Conservation (phyloP, 2,888 invertebrate genomes). For the Ecliptopera silaceata region DNA sequence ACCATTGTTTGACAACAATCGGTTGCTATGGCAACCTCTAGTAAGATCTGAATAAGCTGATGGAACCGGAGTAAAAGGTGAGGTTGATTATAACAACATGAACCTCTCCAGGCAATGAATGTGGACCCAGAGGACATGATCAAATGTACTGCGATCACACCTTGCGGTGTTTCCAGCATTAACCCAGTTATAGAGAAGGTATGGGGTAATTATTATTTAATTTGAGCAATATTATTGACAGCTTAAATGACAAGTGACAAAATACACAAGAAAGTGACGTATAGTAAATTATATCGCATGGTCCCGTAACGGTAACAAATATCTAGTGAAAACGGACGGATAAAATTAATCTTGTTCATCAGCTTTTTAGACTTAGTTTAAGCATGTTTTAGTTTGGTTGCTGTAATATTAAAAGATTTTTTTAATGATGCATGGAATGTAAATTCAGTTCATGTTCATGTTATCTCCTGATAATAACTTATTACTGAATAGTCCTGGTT, state of each 20-base stretch:
- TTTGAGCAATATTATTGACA: not conserved
- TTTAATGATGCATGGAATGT: not conserved
- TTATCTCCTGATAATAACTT: too few species aligned
- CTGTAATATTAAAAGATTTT: not conserved
- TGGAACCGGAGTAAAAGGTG: conserved; percentile 16
- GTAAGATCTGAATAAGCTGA: not conserved
- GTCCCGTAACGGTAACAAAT: too few species aligned
- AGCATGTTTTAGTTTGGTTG: conserved; percentile 1
- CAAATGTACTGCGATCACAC: conserved; percentile 76
- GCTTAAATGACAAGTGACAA: too few species aligned
- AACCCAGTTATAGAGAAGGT: conserved; percentile 65
- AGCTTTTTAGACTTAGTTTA: not conserved
- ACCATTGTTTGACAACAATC: not conserved
- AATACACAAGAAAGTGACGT: too few species aligned
- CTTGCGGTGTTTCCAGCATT: conserved; percentile 72
- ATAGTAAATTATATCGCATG: too few species aligned
- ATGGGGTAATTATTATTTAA: conserved; percentile 12
- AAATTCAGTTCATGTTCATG: too few species aligned
- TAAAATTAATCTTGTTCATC: too few species aligned
- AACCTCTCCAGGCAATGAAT: conserved; percentile 61
- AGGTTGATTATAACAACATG: conserved; percentile 7
- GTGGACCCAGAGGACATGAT: conserved; percentile 77
- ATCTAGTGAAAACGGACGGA: too few species aligned
- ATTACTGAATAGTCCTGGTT: too few species aligned
- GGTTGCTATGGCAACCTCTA: not conserved